A percentile compares a stretch with the other conserved stretches of the same genome.
These are phyloP conservation scores for Sinella curviseta DNA, from an alignment of 1,140 invertebrate species.

Conservation along the genomic window DNA sequence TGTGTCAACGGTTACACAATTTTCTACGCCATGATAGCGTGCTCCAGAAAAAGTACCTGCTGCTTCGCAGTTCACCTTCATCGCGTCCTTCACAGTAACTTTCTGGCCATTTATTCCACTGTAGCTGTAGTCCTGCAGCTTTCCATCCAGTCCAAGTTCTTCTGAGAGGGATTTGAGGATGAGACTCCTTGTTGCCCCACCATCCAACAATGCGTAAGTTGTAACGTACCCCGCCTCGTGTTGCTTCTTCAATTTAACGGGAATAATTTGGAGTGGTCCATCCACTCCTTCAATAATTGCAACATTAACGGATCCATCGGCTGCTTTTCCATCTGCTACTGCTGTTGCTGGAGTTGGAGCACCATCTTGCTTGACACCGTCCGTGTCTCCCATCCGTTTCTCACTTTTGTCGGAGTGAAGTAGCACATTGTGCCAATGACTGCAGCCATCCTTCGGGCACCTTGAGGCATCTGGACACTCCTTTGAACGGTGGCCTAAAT, in stretches of 20 bases:
- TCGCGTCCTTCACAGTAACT: neutral
- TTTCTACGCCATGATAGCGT: too few relatives aligned
- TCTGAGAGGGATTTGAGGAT: neutral
- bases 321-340: neutral
- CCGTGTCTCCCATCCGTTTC: too few relatives aligned
- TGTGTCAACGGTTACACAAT: too few relatives aligned
- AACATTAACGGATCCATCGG: neutral
- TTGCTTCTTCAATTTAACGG: neutral
- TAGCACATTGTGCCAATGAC: too few relatives aligned
- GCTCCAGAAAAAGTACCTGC: too few relatives aligned
- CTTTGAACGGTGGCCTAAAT: too few relatives aligned
- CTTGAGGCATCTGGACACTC: too few relatives aligned
- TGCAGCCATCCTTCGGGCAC: too few relatives aligned
- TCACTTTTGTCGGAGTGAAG: too few relatives aligned
- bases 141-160: neutral
- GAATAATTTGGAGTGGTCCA: neutral
- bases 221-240: neutral
- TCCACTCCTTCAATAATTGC: neutral
- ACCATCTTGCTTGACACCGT: too few relatives aligned
- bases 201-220: neutral
- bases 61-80: neutral
- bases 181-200: neutral
- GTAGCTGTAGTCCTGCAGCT: neutral
- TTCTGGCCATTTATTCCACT: neutral
- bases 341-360: neutral